phyloP scores from a whole-genome alignment of 2,888 invertebrate species.

The Drosophila prostipennis region DNA sequence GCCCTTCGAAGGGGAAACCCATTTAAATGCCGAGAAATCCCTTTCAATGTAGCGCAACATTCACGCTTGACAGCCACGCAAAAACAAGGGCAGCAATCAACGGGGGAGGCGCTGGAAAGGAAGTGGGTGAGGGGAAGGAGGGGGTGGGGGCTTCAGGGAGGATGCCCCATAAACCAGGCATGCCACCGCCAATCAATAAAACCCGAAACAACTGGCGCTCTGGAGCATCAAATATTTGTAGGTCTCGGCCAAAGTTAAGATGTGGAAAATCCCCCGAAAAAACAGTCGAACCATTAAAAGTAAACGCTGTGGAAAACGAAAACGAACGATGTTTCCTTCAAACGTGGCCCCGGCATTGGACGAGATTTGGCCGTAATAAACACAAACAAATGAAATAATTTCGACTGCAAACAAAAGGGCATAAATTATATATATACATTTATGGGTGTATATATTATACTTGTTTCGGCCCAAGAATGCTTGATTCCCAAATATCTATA shows the following conservation, averaged over 20 bases:
- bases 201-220: conserved; percentile 52
- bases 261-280: conserved; percentile 73
- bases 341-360: conserved; percentile 63
- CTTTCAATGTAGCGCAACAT: conserved; percentile 60
- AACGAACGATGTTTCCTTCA: conserved; percentile 50
- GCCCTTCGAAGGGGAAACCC: conserved; percentile 36
- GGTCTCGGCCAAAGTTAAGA: conserved; percentile 75
- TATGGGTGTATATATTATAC: conserved; percentile 33
- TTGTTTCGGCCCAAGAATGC: conserved; percentile 8
- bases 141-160: conserved; percentile 1
- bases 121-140: too few relatives aligned
- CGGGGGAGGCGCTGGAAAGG: background rate
- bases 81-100: conserved; percentile 42
- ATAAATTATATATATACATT: conserved; percentile 74
- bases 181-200: conserved; percentile 77
- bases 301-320: conserved; percentile 77
- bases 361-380: conserved; percentile 74
- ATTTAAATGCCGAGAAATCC: conserved; percentile 66
- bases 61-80: conserved; percentile 50
- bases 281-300: conserved; percentile 64
- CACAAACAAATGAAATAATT: conserved; percentile 82
- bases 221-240: conserved; percentile 77
- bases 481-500: conserved; percentile 26
- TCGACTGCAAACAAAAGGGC: conserved; percentile 79
- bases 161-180: conserved; percentile 66